Conservation (phyloP, 2,888 invertebrate species). For the Temnothorax rugatulus region DNA sequence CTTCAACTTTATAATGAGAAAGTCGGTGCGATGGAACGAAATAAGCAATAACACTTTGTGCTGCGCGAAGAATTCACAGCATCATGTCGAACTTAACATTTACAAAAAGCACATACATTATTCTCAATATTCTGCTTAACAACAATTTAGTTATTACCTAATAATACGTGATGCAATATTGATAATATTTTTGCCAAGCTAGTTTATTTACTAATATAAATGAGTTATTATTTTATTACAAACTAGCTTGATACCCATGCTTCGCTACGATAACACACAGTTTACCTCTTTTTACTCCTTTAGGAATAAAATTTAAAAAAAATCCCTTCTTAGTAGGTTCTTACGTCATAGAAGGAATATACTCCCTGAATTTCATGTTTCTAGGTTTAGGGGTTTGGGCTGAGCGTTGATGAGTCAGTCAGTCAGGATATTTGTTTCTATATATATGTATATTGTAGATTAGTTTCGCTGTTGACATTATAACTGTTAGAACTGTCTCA, state of each 20-base stretch:
- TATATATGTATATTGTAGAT: not conserved
- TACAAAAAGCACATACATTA: not conserved
- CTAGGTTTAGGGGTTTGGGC: no score
- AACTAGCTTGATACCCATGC: not conserved
- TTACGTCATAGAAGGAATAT: no score
- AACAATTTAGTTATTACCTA: not conserved
- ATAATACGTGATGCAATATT: not conserved
- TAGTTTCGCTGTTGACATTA: not conserved
- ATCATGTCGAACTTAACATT: not conserved
- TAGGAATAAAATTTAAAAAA: no score
- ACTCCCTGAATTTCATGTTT: no score
- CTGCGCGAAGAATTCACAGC: not conserved
- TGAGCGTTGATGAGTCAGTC: no score
- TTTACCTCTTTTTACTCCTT: no score
- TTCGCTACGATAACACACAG: no score
- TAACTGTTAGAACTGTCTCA: not conserved
- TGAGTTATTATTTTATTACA: not conserved
- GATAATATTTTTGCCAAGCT: not conserved
- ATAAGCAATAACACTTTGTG: slow-evolving; percentile 47
- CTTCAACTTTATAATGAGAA: slow-evolving; percentile 66
- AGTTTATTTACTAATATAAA: not conserved
- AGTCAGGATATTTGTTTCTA: no score
- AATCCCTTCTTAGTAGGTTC: no score
- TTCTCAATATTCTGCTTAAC: not conserved
- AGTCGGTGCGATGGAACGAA: slow-evolving; percentile 41